A percentile compares a stretch with the other conserved stretches of the same genome.
These are phyloP conservation scores for Priapulus caudatus DNA, from an alignment of 2,888 invertebrate genomes.

Conservation along the genomic window DNA sequence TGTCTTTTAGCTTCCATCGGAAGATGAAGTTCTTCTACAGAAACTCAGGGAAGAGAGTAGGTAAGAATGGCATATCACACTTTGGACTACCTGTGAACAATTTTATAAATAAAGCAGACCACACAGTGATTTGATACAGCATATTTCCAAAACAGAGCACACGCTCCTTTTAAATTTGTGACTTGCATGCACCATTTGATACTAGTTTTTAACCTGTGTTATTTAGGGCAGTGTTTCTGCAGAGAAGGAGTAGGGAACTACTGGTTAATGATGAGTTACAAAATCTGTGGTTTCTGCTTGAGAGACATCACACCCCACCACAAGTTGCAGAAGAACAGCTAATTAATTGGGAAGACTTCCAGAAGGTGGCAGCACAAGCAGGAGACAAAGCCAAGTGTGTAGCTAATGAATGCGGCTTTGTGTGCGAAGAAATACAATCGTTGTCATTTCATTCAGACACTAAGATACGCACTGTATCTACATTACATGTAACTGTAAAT, in stretches of 20 bases:
- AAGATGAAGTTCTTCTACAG: constrained; percentile 60
- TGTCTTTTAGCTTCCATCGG: constrained; percentile 54
- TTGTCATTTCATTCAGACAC: constrained; percentile 11
- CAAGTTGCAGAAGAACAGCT: constrained; percentile 63
- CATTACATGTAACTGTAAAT: too few species aligned
- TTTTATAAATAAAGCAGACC: too few species aligned
- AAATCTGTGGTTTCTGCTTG: constrained; percentile 67
- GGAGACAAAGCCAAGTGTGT: constrained; percentile 56
- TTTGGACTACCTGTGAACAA: too few species aligned
- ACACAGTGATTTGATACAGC: too few species aligned
- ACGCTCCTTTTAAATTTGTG: too few species aligned
- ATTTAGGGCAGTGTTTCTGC: constrained; percentile 62
- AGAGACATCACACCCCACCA: constrained; percentile 64
- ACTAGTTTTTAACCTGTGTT: not conserved
- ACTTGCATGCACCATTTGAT: too few species aligned
- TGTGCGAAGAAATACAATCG: constrained; percentile 17
- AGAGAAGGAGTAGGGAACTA: constrained; percentile 67
- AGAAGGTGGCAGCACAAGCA: constrained; percentile 59
- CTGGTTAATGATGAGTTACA: constrained; percentile 73
- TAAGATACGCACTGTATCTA: constrained; percentile 8
- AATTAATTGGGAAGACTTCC: constrained; percentile 71
- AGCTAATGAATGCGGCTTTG: constrained; percentile 17
- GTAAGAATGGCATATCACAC: too few species aligned
- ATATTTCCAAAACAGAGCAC: not conserved
- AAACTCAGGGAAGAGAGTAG: constrained; percentile 73